phyloP scores from a whole-genome alignment of 1,140 invertebrate genomes.

The Heliconius melpomene region DNA sequence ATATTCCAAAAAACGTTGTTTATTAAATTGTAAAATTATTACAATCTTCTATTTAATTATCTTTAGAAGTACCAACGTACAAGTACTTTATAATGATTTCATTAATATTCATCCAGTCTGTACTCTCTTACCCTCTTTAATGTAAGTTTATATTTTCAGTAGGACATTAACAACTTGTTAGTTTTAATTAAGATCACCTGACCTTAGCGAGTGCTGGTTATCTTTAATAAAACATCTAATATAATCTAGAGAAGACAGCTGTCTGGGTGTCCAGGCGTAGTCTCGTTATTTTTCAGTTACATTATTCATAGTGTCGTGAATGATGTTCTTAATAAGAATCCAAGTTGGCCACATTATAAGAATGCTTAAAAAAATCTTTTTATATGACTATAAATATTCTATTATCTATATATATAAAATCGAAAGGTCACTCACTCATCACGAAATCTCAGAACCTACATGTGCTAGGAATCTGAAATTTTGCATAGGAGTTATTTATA shows the following conservation, averaged over 20 bases:
- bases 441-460: no score
- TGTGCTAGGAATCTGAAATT: no score
- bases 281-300: conserved; percentile 22
- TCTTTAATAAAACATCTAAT: conserved; percentile 26
- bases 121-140: conserved; percentile 11
- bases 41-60: conserved; percentile 1
- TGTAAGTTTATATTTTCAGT: not conserved
- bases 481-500: no score
- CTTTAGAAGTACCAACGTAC: not conserved
- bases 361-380: no score
- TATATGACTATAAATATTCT: no score
- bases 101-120: conserved; percentile 7
- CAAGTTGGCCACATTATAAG: conserved; percentile 8
- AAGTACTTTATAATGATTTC: not conserved
- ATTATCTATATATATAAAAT: no score
- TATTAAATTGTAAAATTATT: not conserved
- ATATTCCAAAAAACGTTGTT: no score
- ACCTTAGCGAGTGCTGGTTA: conserved; percentile 21
- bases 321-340: conserved; percentile 20
- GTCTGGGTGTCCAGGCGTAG: not conserved
- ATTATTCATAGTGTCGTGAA: conserved; percentile 26
- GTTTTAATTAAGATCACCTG: conserved; percentile 28
- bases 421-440: no score
- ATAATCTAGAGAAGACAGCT: conserved; percentile 20
- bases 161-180: conserved; percentile 25